These are phyloP conservation scores for Agriopis leucophaearia DNA, from an alignment of 2,888 invertebrate genomes.

Conservation along the genomic window DNA sequence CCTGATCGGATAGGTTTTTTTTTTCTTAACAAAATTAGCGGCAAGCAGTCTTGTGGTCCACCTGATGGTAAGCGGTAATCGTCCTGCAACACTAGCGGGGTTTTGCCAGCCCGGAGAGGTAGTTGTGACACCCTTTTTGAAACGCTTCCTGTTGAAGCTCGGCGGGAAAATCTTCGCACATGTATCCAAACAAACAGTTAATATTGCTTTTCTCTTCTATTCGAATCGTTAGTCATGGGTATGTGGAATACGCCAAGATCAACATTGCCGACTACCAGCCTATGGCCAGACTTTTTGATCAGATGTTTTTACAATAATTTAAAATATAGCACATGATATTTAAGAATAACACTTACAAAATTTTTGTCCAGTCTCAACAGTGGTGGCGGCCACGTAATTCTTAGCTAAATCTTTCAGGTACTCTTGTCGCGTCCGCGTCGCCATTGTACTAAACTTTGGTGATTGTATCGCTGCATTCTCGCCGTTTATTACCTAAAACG, in stretches of 20 bases:
- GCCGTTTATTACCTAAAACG: conserved; percentile 93
- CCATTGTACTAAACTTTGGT: conserved; percentile 99
- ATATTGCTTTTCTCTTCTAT: neutral
- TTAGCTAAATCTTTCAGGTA: conserved; percentile 97
- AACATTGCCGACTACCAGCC: neutral
- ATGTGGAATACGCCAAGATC: neutral
- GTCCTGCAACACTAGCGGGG: no score
- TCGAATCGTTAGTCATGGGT: no score
- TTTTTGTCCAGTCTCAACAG: conserved; percentile 94
- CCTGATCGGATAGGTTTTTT: no score
- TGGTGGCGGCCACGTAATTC: conserved; percentile 93
- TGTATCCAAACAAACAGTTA: neutral
- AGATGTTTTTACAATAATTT: neutral
- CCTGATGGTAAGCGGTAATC: no score
- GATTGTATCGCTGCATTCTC: conserved; percentile 98
- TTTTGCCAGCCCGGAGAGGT: no score
- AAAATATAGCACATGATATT: neutral
- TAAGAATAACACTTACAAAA: conserved; percentile 89
- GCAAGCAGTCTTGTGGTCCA: no score
- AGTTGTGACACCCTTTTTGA: no score
- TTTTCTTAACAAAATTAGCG: no score
- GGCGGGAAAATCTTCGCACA: no score
- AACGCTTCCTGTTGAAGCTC: no score
- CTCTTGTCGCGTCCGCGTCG: conserved; percentile 97
- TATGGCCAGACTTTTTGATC: neutral